Conservation (phyloP, 1,140 invertebrate species). For the Centruroides sculpturatus region DNA sequence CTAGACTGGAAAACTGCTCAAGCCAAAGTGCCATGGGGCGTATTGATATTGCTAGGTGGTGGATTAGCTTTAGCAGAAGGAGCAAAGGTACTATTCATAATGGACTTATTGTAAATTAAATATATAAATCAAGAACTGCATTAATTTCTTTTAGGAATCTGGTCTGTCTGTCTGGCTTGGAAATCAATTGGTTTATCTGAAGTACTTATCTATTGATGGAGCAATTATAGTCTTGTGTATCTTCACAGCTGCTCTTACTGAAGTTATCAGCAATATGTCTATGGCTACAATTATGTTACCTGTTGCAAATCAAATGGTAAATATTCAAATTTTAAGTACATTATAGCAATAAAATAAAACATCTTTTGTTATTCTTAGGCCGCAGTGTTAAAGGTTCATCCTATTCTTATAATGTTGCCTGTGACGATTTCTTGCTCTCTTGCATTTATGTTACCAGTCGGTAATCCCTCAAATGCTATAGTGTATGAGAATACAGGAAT, state of each 20-base stretch:
- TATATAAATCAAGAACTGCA: too few species aligned
- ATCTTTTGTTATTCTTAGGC: slow-evolving; percentile 19
- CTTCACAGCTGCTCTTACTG: slow-evolving; percentile 30
- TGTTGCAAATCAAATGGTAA: slow-evolving; percentile 32
- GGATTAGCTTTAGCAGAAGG: slow-evolving; percentile 81
- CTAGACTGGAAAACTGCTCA: slow-evolving; percentile 29
- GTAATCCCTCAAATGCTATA: slow-evolving; percentile 35
- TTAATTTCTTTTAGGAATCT: slow-evolving; percentile 32
- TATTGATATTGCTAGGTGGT: slow-evolving; percentile 44
- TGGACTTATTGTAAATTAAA: too few species aligned
- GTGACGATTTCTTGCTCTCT: slow-evolving; percentile 28
- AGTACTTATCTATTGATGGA: slow-evolving; percentile 23
- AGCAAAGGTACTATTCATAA: slow-evolving; percentile 35
- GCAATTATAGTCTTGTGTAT: slow-evolving; percentile 27
- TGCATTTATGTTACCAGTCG: slow-evolving; percentile 34
- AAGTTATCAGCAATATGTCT: slow-evolving; percentile 35
- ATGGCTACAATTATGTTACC: slow-evolving; percentile 35
- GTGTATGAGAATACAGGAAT: slow-evolving; percentile 29
- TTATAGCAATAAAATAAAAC: background rate
- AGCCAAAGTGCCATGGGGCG: slow-evolving; percentile 33
- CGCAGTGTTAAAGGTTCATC: slow-evolving; percentile 25
- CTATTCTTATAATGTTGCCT: slow-evolving; percentile 34
- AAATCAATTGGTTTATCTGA: slow-evolving; percentile 31
- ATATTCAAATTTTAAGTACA: background rate
- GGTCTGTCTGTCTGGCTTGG: slow-evolving; percentile 61